Evolutionary conservation across 2,888 invertebrate genomes (phyloP).

Genomic region (Ophraella communa): DNA sequence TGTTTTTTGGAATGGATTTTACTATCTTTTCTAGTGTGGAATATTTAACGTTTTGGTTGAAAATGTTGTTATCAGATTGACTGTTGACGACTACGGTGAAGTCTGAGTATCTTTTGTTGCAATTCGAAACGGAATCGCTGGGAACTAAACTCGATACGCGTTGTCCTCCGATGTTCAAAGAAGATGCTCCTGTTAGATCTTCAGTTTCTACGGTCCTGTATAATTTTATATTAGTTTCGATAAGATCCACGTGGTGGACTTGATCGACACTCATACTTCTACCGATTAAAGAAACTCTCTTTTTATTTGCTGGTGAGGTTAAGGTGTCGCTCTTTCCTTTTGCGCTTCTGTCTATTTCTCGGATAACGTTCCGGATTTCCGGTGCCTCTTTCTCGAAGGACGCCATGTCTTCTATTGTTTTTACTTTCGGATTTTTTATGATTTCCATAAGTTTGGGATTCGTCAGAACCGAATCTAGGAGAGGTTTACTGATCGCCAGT

Average conservation of each 20-base stretch:
- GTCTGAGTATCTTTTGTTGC: constrained; percentile 36
- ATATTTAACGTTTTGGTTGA: constrained; percentile 28
- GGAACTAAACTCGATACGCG: constrained; percentile 36
- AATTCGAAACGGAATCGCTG: constrained; percentile 43
- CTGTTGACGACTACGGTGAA: constrained; percentile 26
- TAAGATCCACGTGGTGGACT: constrained; percentile 35
- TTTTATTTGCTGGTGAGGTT: neutral
- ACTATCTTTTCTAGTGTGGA: constrained; percentile 48
- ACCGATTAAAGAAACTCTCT: constrained; percentile 30
- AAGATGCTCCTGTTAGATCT: constrained; percentile 32
- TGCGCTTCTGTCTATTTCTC: constrained; percentile 17
- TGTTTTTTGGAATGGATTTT: constrained; percentile 43
- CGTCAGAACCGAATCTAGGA: constrained; percentile 51
- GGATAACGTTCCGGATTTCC: constrained; percentile 17
- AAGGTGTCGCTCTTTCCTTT: constrained; percentile 30
- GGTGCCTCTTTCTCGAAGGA: constrained; percentile 28
- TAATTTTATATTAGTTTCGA: constrained; percentile 16
- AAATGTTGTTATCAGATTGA: neutral
- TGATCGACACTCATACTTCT: constrained; percentile 46
- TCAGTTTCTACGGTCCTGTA: constrained; percentile 39
- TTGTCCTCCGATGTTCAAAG: constrained; percentile 21
- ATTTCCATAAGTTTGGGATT: constrained; percentile 54
- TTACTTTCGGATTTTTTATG: constrained; percentile 47
- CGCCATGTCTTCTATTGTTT: constrained; percentile 44
- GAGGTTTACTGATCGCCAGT: constrained; percentile 55